These are phyloP conservation scores for Hydrocynus forskahlii DNA, from an alignment of 2,797 vertebrate species.

Conservation along the genomic window DNA sequence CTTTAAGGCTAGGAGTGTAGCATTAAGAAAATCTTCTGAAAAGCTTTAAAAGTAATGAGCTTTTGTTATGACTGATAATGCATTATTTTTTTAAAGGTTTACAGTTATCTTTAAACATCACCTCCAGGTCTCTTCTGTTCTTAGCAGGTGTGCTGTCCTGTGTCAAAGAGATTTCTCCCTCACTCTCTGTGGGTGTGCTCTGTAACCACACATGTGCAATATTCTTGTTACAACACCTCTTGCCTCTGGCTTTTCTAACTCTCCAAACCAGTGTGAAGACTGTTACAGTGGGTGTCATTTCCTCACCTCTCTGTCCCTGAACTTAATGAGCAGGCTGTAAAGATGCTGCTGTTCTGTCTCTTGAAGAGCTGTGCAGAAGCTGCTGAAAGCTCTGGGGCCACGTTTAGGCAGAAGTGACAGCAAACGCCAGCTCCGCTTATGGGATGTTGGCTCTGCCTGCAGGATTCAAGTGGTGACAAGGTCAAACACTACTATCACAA, in stretches of 20 bases:
- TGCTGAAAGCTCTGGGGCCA: constrained; percentile 88
- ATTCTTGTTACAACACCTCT: constrained; percentile 8
- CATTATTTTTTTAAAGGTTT: constrained; percentile 8
- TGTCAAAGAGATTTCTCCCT: constrained; percentile 18
- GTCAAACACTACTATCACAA: constrained; percentile 11
- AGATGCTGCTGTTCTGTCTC: constrained; percentile 91
- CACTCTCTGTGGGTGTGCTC: constrained; percentile 10
- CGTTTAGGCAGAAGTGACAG: constrained; percentile 89
- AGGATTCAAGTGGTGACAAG: not conserved
- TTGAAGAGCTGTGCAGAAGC: constrained; percentile 86
- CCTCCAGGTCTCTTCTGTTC: constrained; percentile 15
- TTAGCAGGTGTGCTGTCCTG: constrained; percentile 28
- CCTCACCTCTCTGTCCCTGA: constrained; percentile 69
- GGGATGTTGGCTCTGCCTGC: constrained; percentile 73
- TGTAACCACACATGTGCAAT: constrained; percentile 17
- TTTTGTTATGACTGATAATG: not conserved
- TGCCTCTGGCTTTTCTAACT: constrained; percentile 19
- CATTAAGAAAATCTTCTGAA: not conserved
- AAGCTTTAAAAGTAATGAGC: not conserved
- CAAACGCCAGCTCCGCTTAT: constrained; percentile 75
- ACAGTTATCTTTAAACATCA: not conserved
- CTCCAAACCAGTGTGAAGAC: constrained; percentile 11
- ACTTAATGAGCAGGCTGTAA: constrained; percentile 76
- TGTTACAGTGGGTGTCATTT: not conserved
- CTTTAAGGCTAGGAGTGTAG: not conserved